Base-by-base conservation (phyloP, 2,113 vertebrate genomes). In the Fulmarus glacialis region DNA sequence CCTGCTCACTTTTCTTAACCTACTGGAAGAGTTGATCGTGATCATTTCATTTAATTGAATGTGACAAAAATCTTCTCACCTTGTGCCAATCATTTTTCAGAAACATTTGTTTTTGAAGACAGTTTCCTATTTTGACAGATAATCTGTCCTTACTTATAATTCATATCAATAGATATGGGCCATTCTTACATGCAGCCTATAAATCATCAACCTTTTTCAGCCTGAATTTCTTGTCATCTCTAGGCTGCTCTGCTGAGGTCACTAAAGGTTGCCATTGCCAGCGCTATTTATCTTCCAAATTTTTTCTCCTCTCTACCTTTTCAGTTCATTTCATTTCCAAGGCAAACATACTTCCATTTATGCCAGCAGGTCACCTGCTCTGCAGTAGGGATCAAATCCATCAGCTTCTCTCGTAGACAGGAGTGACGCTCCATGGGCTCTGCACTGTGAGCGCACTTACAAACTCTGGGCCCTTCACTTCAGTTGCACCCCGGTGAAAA, bases 211-310 rank as follows among this genome's bases (percentile, higher is more conserved):
- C 9, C 27, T 59, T 85, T 89, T 89, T 22, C 62, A 67, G 67
- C 82, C 77, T 75, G 89, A 93, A 62, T 84, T 87, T 82, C 95
- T 85, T 97, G 91, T 93, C 96, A 94, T 92, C 89, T 94, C 68
- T 45, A 71, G 78, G 73, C 85, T 83, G 83, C 82, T 93, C 77
- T 5, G 5, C 58, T 72, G 94, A 95, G 89, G 97, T 94, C 96
- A 95, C 82, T 96, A 94, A 90, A 97, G 92, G 89, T 48, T 88
- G 66, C 72, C 55, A 84, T 83, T 96, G 93, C 89, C 67, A 88
- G 56, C 59, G 50, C 85, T 90, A 91, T 97, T 97, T 95, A 89
- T 97, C 96, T 96, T 97, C 74, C 58, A 81, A 15, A 9, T 94
- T 89, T 93, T 75, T 94, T 97, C 92, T 96, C 52, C 10, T 59